These are phyloP conservation scores for Spatulosminthurus flaviceps DNA, from an alignment of 2,888 invertebrate species.

Conservation along the genomic window DNA sequence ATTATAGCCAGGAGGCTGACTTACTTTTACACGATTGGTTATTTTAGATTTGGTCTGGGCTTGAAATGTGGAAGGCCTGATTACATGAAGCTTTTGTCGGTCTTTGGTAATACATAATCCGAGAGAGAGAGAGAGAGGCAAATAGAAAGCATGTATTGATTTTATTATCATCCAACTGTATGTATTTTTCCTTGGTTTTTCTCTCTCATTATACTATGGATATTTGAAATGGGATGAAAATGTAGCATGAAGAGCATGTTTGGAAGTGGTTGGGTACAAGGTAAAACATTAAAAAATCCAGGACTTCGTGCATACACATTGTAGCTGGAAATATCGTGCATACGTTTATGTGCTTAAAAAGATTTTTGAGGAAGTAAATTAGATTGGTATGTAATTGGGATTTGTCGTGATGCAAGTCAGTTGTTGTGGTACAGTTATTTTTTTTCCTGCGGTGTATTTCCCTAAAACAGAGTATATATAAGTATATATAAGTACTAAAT, in stretches of 20 bases:
- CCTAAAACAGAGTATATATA: too few species aligned
- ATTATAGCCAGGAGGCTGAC: constrained; percentile 2
- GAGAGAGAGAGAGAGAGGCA: background rate
- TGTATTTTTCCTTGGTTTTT: too few species aligned
- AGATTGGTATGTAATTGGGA: constrained; percentile 58
- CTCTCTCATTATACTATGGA: too few species aligned
- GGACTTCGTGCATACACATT: too few species aligned
- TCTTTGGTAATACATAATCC: background rate
- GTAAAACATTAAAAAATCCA: too few species aligned
- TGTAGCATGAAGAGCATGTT: too few species aligned
- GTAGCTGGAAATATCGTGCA: too few species aligned
- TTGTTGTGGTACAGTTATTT: constrained; percentile 8
- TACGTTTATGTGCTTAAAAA: too few species aligned
- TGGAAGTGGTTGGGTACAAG: too few species aligned
- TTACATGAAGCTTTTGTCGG: constrained; percentile 5
- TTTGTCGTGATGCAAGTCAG: constrained; percentile 57
- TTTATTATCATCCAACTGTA: too few species aligned
- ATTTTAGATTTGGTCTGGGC: background rate
- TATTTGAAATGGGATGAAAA: too few species aligned
- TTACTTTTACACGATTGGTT: background rate
- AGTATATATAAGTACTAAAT: too few species aligned
- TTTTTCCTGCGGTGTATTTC: background rate
- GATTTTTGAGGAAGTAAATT: constrained; percentile 38
- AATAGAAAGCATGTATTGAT: background rate
- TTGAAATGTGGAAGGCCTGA: background rate